Conservation (phyloP, 53 echinoderm and acorn worm species). For the Henricia sp. region DNA sequence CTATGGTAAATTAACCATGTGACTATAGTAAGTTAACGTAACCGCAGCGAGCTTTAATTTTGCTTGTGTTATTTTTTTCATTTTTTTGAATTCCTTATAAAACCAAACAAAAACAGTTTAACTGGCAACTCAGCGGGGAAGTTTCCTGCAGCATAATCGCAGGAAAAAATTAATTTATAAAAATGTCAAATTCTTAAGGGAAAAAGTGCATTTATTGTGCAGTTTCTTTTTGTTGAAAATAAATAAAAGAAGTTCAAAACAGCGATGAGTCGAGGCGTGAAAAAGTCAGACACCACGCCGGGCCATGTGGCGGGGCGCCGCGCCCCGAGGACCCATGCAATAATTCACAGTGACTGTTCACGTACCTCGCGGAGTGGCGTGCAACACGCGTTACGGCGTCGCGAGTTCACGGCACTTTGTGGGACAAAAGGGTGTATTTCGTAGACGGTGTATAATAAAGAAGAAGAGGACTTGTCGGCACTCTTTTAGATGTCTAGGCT, state of each 20-base stretch:
- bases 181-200: not conserved
- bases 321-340: not conserved
- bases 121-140: conserved; percentile 19
- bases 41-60: too few relatives aligned
- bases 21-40: too few relatives aligned
- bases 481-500: conserved; percentile 29
- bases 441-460: not conserved
- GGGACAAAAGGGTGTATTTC: not conserved
- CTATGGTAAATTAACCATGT: too few relatives aligned
- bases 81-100: too few relatives aligned
- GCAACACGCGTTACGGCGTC: not conserved
- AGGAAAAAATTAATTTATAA: too few relatives aligned
- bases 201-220: conserved; percentile 43
- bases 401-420: conserved; percentile 49
- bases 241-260: too few relatives aligned
- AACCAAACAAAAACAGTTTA: conserved; percentile 53
- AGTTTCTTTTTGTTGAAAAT: not conserved
- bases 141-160: conserved; percentile 13
- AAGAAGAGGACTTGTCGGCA: conserved; percentile 29
- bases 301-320: not conserved
- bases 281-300: conserved; percentile 57
- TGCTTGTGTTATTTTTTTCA: not conserved
- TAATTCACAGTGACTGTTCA: conserved; percentile 15
- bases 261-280: conserved; percentile 12
- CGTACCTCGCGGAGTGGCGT: not conserved